These are phyloP conservation scores for Panopea generosa DNA, from an alignment of 2,888 invertebrate species.

Conservation along the genomic window DNA sequence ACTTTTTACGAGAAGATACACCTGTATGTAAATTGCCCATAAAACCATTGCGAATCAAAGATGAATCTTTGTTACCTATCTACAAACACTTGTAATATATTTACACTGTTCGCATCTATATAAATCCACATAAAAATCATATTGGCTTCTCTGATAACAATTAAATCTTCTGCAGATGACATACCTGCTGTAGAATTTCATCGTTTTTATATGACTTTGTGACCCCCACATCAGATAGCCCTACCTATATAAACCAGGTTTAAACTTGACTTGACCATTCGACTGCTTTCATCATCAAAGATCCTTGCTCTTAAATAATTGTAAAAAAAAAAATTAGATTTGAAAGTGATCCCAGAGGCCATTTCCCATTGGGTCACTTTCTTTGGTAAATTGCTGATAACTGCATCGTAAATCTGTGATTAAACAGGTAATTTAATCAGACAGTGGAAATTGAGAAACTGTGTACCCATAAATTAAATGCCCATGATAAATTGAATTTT, in stretches of 20 bases:
- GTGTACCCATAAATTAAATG: constrained; percentile 39
- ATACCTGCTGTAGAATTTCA: too few relatives aligned
- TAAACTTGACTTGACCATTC: too few relatives aligned
- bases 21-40: constrained; percentile 29
- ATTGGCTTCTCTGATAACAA: too few relatives aligned
- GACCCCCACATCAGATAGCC: too few relatives aligned
- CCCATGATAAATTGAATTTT: constrained; percentile 24
- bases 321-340: neutral
- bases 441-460: constrained; percentile 19
- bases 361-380: constrained; percentile 26
- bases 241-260: too few relatives aligned
- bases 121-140: too few relatives aligned
- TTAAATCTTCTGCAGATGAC: too few relatives aligned
- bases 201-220: too few relatives aligned
- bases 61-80: neutral
- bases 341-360: constrained; percentile 2
- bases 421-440: constrained; percentile 26
- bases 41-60: constrained; percentile 13
- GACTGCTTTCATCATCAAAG: too few relatives aligned
- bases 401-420: constrained; percentile 23
- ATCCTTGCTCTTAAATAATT: constrained; percentile 2
- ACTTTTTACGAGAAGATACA: neutral
- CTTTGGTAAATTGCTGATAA: constrained; percentile 14
- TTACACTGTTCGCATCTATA: too few relatives aligned
- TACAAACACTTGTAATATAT: too few relatives aligned